Base-by-base conservation (phyloP, 2,113 vertebrate species). In the Natator depressus region DNA sequence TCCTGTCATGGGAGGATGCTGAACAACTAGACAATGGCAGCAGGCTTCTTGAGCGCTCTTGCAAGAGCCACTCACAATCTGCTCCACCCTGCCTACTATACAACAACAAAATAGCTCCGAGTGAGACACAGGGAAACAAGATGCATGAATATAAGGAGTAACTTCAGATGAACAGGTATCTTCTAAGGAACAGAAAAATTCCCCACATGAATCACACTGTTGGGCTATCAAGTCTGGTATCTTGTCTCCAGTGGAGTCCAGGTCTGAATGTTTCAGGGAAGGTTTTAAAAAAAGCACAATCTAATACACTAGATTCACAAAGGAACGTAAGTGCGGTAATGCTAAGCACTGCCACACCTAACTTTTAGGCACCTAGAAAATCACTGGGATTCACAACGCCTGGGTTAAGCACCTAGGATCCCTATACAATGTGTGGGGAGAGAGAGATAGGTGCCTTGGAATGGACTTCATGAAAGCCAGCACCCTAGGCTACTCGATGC, bases 171-270 rank as follows among this genome's bases (percentile, higher is more conserved):
- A 89, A 78, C 0, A 6, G 90, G 82, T 76, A 85, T 62, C 69
- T 89, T 80, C 62, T 82, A 51, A 78, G 83, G 94, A 92, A 94
- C 35, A 84, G 0, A 20, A 27, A 49, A 86, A 78, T 96, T 94
- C 62, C 42, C 80, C 89, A 91, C 38, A 80, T 90, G 82, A 85
- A 91, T 51, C 8, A 53, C 17, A 93, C 75, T 85, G 81, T 20
- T 87, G 59, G 31, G 87, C 90, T 62, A 91, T 84, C 79, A 88
- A 91, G 88, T 78, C 5, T 76, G 54, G 54, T 78, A 89, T 22
- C 90, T 91, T 53, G 24, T 22, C 90, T 83, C 94, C 69, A 80
- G 20, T 20, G 90, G 62, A 50, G 27, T 17, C 35, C 55, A 25
- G 51, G 80, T 76, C 38, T 35, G 35, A 82, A 5, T 69, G 24